These are phyloP conservation scores for Rhynchonema sp. DNA, from an alignment of 2,888 invertebrate species.

Conservation along the genomic window DNA sequence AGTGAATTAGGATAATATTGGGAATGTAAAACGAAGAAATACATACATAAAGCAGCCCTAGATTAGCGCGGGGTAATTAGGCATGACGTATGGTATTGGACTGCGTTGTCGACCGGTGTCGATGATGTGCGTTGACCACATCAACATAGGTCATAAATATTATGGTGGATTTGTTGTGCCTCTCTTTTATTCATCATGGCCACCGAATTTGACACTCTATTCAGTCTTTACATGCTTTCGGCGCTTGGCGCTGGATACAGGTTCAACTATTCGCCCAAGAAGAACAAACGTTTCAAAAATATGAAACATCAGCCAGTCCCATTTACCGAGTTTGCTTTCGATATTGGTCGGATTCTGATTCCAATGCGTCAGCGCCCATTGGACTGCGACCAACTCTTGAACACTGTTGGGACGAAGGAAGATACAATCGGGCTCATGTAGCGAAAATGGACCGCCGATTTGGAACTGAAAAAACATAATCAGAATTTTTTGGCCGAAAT, in stretches of 20 bases:
- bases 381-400: conserved; percentile 26
- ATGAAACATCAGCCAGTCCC: not conserved
- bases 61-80: too few relatives aligned
- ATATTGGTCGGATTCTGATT: conserved; percentile 19
- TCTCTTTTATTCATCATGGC: too few relatives aligned
- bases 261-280: not conserved
- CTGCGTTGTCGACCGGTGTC: too few relatives aligned
- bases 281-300: not conserved
- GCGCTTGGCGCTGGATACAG: not conserved
- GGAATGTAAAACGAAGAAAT: not conserved
- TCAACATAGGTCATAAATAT: too few relatives aligned
- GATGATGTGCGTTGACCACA: too few relatives aligned
- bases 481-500: not conserved
- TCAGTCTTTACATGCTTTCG: not conserved
- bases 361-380: conserved; percentile 27
- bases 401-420: conserved; percentile 19
- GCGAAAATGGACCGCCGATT: conserved; percentile 4
- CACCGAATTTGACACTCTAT: too few relatives aligned
- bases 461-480: conserved; percentile 1
- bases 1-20: too few relatives aligned
- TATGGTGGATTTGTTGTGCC: too few relatives aligned
- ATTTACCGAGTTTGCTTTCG: not conserved
- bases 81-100: too few relatives aligned
- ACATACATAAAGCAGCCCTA: too few relatives aligned
- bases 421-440: conserved; percentile 21